A percentile compares a stretch with the other conserved stretches of the same genome.
These are phyloP conservation scores for Rhombomys opimus DNA, from an alignment of 2,113 vertebrate species.

Conservation along the genomic window DNA sequence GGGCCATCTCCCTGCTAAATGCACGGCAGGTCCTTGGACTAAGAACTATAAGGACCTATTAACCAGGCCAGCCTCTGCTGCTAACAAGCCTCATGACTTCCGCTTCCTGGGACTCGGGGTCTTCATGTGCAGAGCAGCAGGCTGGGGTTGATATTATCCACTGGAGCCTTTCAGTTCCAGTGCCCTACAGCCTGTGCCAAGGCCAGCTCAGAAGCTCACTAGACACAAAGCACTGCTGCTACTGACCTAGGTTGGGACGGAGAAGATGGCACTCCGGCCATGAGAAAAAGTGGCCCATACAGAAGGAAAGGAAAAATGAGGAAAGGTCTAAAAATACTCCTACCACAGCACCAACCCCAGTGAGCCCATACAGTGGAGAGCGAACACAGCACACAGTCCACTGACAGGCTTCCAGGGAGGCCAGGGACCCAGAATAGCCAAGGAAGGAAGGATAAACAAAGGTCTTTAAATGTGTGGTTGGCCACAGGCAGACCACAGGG, in stretches of 20 bases:
- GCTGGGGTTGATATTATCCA: too few species aligned
- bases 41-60: background rate
- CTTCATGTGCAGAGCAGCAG: background rate
- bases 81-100: background rate
- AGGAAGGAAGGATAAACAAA: constrained; percentile 81
- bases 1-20: background rate
- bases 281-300: accelerated
- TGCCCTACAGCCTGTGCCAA: accelerated
- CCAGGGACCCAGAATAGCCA: constrained; percentile 77
- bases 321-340: constrained; percentile 67
- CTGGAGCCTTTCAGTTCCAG: background rate
- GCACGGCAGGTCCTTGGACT: background rate
- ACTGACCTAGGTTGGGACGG: background rate
- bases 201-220: accelerated
- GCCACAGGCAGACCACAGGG: constrained; percentile 60
- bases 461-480: constrained; percentile 79
- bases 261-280: background rate
- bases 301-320: constrained; percentile 13
- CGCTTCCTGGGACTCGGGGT: background rate
- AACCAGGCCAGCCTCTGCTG: background rate
- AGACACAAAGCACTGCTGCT: background rate
- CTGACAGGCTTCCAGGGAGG: constrained; percentile 57
- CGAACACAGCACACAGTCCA: constrained; percentile 49
- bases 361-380: background rate
- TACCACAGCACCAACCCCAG: constrained; percentile 43